Evolutionary conservation across 2,888 invertebrate species (phyloP).

Genomic region (Stenotaenia linearis): DNA sequence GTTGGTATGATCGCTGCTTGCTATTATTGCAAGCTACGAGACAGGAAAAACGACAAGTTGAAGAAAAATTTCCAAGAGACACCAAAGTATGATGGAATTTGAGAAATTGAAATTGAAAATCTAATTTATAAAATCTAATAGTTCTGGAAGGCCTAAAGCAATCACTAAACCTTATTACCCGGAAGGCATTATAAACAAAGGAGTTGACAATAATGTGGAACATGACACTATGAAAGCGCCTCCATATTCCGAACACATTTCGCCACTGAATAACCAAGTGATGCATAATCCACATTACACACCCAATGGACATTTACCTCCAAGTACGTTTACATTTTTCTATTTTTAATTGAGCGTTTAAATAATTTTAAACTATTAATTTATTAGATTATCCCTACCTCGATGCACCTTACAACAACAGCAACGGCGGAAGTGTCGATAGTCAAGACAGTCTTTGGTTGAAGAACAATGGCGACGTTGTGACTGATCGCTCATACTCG

Average conservation of each 20-base stretch:
- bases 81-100: constrained; percentile 11
- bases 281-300: constrained; percentile 29
- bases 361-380: neutral
- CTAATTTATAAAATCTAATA: too few species aligned
- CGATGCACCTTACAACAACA: constrained; percentile 79
- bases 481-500: constrained; percentile 33
- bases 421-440: constrained; percentile 91
- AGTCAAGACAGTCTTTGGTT: constrained; percentile 92
- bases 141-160: constrained; percentile 37
- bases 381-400: constrained; percentile 55
- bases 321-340: too few species aligned
- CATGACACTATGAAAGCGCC: constrained; percentile 64
- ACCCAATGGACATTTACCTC: constrained; percentile 38
- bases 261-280: constrained; percentile 33
- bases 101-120: too few species aligned
- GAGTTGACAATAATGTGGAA: constrained; percentile 81
- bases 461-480: constrained; percentile 66
- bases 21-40: constrained; percentile 68
- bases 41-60: constrained; percentile 75
- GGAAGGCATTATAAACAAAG: constrained; percentile 83
- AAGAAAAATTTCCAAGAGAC: constrained; percentile 82
- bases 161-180: constrained; percentile 72
- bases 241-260: constrained; percentile 4
- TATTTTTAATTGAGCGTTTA: too few species aligned
- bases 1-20: constrained; percentile 57